phyloP scores from a whole-genome alignment of 2,113 vertebrate genomes.

The Manacus vitellinus region DNA sequence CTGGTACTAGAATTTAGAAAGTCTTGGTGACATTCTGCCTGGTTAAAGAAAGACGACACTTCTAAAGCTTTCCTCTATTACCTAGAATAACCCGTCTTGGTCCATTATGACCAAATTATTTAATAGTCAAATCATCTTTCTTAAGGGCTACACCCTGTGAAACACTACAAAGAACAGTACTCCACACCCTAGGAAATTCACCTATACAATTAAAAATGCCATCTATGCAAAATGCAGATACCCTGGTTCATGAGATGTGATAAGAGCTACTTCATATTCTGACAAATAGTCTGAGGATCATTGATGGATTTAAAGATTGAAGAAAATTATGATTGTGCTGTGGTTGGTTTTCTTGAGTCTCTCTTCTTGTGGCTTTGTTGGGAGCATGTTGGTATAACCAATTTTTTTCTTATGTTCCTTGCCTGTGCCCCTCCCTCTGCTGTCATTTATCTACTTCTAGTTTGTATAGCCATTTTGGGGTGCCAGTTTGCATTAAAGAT shows the following conservation, averaged over 20 bases:
- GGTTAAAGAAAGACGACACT: not conserved
- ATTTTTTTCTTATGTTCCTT: not conserved
- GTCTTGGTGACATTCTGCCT: not conserved
- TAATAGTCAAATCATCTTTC: not conserved
- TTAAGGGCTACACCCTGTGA: not conserved
- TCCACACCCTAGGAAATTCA: not conserved
- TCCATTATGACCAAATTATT: not conserved
- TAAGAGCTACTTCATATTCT: not conserved
- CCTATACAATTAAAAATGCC: not conserved
- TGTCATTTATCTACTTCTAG: not conserved
- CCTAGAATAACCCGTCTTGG: not conserved
- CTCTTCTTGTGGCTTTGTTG: not conserved
- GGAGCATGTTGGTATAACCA: not conserved
- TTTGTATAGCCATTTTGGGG: not conserved
- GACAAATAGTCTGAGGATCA: not conserved
- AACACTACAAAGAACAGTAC: not conserved
- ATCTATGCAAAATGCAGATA: not conserved
- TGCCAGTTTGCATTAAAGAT: not conserved
- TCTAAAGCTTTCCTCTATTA: not conserved
- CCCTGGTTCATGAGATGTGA: not conserved
- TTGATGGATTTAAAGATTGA: not conserved
- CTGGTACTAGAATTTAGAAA: not conserved
- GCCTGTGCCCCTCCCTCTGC: not conserved
- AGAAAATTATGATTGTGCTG: not conserved
- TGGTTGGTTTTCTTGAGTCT: not conserved